Base-by-base conservation (phyloP, 1,140 invertebrate species). In the Trachymyrmex cornetzi region DNA sequence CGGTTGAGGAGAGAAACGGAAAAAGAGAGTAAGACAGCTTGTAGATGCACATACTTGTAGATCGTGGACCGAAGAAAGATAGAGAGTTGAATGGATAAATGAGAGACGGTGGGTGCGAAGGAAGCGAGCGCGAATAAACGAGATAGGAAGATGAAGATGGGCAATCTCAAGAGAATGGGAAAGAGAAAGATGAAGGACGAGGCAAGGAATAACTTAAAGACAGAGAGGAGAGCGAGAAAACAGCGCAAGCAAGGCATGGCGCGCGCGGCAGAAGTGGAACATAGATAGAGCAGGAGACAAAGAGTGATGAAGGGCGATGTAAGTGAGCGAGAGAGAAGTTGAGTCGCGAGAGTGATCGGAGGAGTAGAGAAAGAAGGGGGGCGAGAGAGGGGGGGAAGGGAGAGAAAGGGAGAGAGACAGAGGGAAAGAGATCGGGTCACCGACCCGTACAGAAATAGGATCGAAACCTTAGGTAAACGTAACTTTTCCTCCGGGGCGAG, bases 391-490 rank as follows among this genome's bases (percentile, higher is more conserved):
- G 3, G 48, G 24, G 80, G 71, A 77, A 44, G 66, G 34, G 59
- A 59, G 24, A 57, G 63, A 50, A n/a, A 64, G 24, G 12, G 24
- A 81, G 64, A 19, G 77, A 88, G 77, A 77, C 50, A 79, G 59
- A 38, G 44, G 22, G 77, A 67, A 61, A 88, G 87, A 81, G 87
- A 85, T 63, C 77, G 89, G 93, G 93, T 94, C 94, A 87, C 71
- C 89, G 93, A 94, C 93, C 92, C 89, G 91, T 92, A 93, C 93
- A 91, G 90, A 94, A 94, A 94, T 94, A 93, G 93, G 92, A 91
- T 93, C 87, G 93, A 93, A 94, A 93, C 89, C 92, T 93, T 93
- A 94, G 93, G 91, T 94, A 94, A 94, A 94, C 92, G 91, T 90
- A 92, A 93, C 93, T 94, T 93, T 93, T 94, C 93, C 90, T 91